phyloP scores from a whole-genome alignment of 2,888 invertebrate genomes.

The Melanostoma mellinum region DNA sequence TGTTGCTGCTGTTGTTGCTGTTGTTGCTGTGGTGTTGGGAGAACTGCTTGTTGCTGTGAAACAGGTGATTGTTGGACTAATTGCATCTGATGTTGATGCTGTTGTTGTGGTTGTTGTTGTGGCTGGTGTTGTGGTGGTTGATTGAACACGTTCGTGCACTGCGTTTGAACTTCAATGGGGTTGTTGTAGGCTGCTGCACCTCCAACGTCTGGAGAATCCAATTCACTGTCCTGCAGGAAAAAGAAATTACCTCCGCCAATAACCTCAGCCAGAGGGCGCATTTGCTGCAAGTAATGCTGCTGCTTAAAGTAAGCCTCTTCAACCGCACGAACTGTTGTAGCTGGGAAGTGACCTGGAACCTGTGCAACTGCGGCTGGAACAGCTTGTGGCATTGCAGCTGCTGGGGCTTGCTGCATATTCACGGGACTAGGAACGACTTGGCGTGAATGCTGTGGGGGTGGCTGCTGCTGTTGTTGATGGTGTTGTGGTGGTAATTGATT shows the following conservation, averaged over 20 bases:
- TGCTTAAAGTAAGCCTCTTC: constrained; percentile 85
- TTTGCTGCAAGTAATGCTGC: constrained; percentile 84
- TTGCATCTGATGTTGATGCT: constrained; percentile 58
- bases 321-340: constrained; percentile 85
- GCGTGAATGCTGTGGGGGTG: constrained; percentile 50
- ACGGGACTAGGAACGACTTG: constrained; percentile 69
- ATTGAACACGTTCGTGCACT: constrained; percentile 56
- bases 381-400: constrained; percentile 73
- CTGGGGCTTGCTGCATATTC: constrained; percentile 71
- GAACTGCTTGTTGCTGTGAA: constrained; percentile 67
- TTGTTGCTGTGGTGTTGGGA: constrained; percentile 77
- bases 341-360: constrained; percentile 80
- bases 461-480: constrained; percentile 61
- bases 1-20: constrained; percentile 74
- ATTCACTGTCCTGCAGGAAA: constrained; percentile 95
- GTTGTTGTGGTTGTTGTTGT: constrained; percentile 69
- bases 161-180: constrained; percentile 53
- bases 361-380: constrained; percentile 68
- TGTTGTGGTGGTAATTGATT: constrained; percentile 63
- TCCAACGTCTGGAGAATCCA: constrained; percentile 87
- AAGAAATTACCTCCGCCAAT: constrained; percentile 90
- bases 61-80: constrained; percentile 44
- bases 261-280: constrained; percentile 88
- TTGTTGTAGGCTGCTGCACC: constrained; percentile 49
- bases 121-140: constrained; percentile 62